These are phyloP conservation scores for Syngnathus rostellatus DNA, from an alignment of 2,797 vertebrate species.

Conservation along the genomic window DNA sequence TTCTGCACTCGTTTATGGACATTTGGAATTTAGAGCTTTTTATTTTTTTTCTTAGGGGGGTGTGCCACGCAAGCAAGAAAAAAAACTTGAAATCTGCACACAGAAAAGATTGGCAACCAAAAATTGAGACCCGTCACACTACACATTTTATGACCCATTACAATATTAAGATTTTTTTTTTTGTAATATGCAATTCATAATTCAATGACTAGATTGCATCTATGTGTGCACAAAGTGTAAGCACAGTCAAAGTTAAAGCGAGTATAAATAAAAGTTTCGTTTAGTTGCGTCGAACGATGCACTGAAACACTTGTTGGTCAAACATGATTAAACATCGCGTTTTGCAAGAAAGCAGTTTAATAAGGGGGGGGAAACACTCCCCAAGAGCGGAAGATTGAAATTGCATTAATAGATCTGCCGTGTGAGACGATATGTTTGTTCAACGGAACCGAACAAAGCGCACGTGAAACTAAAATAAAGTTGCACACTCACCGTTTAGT, in stretches of 20 bases:
- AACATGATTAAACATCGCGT: neutral
- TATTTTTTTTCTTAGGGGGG: too few relatives aligned
- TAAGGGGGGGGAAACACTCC: neutral
- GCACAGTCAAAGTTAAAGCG: neutral
- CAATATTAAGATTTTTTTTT: neutral
- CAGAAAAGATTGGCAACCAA: neutral
- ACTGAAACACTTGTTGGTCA: constrained; percentile 1
- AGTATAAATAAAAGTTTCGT: neutral
- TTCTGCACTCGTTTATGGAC: too few relatives aligned
- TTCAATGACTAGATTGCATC: neutral
- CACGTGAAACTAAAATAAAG: neutral
- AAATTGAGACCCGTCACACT: too few relatives aligned
- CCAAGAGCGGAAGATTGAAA: neutral
- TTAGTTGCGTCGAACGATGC: neutral
- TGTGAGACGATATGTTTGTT: too few relatives aligned
- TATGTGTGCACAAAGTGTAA: neutral
- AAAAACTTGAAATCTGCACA: neutral
- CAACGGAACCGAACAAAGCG: neutral
- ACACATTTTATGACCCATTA: neutral
- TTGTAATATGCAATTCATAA: neutral
- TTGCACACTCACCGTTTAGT: constrained; percentile 45
- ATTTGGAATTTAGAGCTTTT: too few relatives aligned
- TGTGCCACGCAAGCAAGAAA: too few relatives aligned
- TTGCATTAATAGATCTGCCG: neutral
- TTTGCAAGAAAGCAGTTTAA: neutral